A percentile compares a stretch with the other conserved stretches of the same genome.
Conservation (phyloP, 2,888 invertebrate genomes). For the Nomada goodeniana region DNA sequence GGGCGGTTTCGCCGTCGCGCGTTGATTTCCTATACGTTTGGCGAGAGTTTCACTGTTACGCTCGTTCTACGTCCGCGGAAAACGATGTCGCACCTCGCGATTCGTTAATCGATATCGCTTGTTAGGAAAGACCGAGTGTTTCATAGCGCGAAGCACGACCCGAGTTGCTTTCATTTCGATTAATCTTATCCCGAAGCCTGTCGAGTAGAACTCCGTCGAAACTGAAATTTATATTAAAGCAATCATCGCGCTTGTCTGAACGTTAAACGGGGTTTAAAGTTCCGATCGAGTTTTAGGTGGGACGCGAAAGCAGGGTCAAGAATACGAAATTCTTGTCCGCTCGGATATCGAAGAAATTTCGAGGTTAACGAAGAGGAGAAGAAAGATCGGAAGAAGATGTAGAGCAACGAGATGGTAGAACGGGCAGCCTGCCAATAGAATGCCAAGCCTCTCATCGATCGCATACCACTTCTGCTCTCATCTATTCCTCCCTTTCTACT, state of each 20-base stretch:
- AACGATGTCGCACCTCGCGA: not conserved
- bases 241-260: conserved; percentile 43
- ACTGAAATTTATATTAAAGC: conserved; percentile 56
- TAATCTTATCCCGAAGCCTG: too few relatives aligned
- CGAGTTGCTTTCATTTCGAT: conserved; percentile 3
- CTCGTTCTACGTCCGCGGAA: not conserved
- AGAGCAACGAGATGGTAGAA: conserved; percentile 44
- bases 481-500: conserved; percentile 27
- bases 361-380: conserved; percentile 32
- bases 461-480: conserved; percentile 50
- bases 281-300: conserved; percentile 36
- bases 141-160: not conserved
- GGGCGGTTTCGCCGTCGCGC: not conserved
- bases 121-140: not conserved
- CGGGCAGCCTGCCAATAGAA: conserved; percentile 72
- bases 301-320: conserved; percentile 48
- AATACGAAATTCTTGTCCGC: conserved; percentile 61
- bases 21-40: not conserved
- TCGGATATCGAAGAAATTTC: conserved; percentile 62
- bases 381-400: conserved; percentile 33
- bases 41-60: not conserved
- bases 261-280: conserved; percentile 48
- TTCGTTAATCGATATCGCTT: not conserved
- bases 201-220: conserved; percentile 27
- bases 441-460: conserved; percentile 73